Conservation (phyloP, 2,797 vertebrate species). For the Catamblyrhynchus diadema region DNA sequence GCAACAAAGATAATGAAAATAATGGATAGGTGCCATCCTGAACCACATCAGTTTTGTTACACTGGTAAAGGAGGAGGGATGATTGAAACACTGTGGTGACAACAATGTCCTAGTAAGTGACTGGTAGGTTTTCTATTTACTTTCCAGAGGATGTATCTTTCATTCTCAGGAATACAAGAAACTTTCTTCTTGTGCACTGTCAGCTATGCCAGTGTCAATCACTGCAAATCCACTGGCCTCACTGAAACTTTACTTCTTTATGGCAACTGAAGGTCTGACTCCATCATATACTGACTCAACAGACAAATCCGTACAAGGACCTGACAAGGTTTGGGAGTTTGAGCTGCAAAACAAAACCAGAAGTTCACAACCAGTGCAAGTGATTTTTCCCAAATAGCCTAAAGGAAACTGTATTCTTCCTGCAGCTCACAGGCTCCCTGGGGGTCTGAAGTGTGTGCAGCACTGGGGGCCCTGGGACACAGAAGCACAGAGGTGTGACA, state of each 20-base stretch:
- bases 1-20: neutral
- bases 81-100: neutral
- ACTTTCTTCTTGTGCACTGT: neutral
- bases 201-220: neutral
- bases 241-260: neutral
- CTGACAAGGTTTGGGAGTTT: neutral
- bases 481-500: neutral
- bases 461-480: accelerated
- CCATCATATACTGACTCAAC: neutral
- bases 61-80: neutral
- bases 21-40: neutral
- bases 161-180: neutral
- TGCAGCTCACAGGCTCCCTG: neutral
- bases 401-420: neutral
- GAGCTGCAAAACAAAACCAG: neutral
- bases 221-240: neutral
- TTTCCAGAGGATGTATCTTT: neutral
- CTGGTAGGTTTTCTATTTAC: neutral
- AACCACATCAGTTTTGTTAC: neutral
- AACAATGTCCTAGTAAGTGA: neutral
- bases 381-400: neutral
- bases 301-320: neutral
- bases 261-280: neutral
- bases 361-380: neutral
- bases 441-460: neutral